phyloP scores from a whole-genome alignment of 2,888 invertebrate species.

The Sinopyrophorus schimmeli region DNA sequence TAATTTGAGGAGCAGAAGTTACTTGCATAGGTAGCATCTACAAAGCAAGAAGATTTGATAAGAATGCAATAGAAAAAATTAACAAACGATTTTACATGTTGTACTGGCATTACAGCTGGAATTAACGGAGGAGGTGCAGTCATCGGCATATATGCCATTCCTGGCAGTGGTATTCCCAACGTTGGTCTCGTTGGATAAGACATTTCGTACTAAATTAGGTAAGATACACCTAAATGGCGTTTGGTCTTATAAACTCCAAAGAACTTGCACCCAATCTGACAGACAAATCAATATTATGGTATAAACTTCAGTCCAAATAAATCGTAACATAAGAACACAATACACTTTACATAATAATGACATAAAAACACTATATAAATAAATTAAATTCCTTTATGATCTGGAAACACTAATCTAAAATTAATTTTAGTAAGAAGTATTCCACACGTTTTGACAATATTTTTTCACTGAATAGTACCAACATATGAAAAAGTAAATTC shows the following conservation, averaged over 20 bases:
- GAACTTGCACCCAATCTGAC: slow-evolving; percentile 4
- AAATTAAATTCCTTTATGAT: too few relatives aligned
- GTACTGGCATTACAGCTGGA: slow-evolving; percentile 71
- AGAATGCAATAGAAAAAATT: slow-evolving; percentile 45
- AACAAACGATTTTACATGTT: too few relatives aligned
- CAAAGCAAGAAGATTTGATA: slow-evolving; percentile 28
- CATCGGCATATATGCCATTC: slow-evolving; percentile 59
- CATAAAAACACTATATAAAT: too few relatives aligned
- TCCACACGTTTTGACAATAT: too few relatives aligned
- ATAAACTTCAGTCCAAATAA: too few relatives aligned
- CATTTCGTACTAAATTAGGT: slow-evolving; percentile 60
- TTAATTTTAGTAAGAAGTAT: too few relatives aligned
- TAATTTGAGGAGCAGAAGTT: slow-evolving; percentile 53
- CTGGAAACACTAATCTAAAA: too few relatives aligned
- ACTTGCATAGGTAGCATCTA: slow-evolving; percentile 62
- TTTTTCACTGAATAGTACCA: too few relatives aligned
- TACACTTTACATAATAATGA: too few relatives aligned
- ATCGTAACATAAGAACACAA: too few relatives aligned
- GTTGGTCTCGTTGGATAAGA: slow-evolving; percentile 88
- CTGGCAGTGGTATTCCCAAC: slow-evolving; percentile 71
- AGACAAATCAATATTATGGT: slow-evolving; percentile 15
- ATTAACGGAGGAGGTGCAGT: slow-evolving; percentile 75
- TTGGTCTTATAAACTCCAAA: not conserved
- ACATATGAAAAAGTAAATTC: too few relatives aligned
- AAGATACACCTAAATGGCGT: not conserved